Percentiles rank a stretch among this genome's conserved stretches.
These are phyloP conservation scores for Drosophila siamana DNA, from an alignment of 2,888 invertebrate species.

Conservation along the genomic window DNA sequence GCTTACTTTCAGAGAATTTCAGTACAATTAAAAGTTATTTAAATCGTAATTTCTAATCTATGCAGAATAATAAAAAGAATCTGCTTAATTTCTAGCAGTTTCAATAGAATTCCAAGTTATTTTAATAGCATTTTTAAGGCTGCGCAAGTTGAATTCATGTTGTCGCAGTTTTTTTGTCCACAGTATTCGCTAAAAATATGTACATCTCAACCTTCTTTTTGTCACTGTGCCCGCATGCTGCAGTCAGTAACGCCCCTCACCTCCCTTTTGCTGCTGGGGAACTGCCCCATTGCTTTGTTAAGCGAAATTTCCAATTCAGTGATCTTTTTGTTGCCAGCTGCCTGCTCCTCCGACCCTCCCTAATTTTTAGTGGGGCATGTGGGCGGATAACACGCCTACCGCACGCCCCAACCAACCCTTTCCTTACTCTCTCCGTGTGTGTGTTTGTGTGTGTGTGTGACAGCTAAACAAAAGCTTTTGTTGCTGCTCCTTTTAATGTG, in stretches of 20 bases:
- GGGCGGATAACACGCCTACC: slow-evolving; percentile 8
- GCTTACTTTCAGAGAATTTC: not conserved
- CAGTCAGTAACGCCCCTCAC: slow-evolving; percentile 14
- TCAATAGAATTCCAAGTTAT: not conserved
- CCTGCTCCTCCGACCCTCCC: slow-evolving; percentile 9
- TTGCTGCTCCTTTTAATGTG: slow-evolving; percentile 22
- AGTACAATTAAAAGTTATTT: too few species aligned
- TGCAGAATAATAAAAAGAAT: too few species aligned
- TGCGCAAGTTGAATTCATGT: not conserved
- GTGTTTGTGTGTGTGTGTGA: slow-evolving; percentile 20
- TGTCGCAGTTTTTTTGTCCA: not conserved
- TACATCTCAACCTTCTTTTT: slow-evolving; percentile 3
- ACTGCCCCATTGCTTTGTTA: slow-evolving; percentile 48
- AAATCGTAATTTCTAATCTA: too few species aligned
- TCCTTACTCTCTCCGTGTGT: not conserved
- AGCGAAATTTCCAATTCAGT: slow-evolving; percentile 77
- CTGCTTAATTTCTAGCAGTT: too few species aligned
- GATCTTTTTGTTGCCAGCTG: slow-evolving; percentile 71
- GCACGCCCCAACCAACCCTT: slow-evolving; percentile 4
- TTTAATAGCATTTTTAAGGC: not conserved
- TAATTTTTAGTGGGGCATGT: slow-evolving; percentile 6
- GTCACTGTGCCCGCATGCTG: slow-evolving; percentile 43
- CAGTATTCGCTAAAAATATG: not conserved
- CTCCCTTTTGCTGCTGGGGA: not conserved
- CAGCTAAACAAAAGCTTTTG: slow-evolving; percentile 55